These are phyloP conservation scores for Pinctada fucata DNA, from an alignment of 2,888 invertebrate species.

Conservation along the genomic window DNA sequence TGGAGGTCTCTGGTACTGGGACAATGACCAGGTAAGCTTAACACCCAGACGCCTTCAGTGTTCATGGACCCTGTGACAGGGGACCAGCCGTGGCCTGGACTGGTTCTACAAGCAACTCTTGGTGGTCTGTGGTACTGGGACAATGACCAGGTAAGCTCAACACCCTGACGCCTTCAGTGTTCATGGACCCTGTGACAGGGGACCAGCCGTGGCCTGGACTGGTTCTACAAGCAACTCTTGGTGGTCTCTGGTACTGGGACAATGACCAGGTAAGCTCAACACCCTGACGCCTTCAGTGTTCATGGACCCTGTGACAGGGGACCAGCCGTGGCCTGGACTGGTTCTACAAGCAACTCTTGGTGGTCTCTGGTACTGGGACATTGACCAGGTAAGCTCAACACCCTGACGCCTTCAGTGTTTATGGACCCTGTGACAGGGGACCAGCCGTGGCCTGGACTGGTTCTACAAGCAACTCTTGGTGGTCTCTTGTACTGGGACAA, in stretches of 20 bases:
- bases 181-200: constrained; percentile 58
- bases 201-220: constrained; percentile 70
- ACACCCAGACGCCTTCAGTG: constrained; percentile 20
- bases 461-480: constrained; percentile 61
- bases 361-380: constrained; percentile 69
- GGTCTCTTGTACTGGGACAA: constrained; percentile 70
- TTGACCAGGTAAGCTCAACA: constrained; percentile 71
- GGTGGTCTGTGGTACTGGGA: constrained; percentile 71
- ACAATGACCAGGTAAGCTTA: constrained; percentile 65
- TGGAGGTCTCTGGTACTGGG: constrained; percentile 68
- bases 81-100: constrained; percentile 69
- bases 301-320: constrained; percentile 58
- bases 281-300: too few species aligned
- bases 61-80: constrained; percentile 62
- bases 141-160: constrained; percentile 63
- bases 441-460: constrained; percentile 67
- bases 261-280: constrained; percentile 71
- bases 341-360: constrained; percentile 61
- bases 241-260: constrained; percentile 70
- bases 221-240: constrained; percentile 59
- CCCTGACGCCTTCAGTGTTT: too few species aligned
- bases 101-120: constrained; percentile 61
- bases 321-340: constrained; percentile 68
- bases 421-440: constrained; percentile 60
- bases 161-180: constrained; percentile 32